Base-by-base conservation (phyloP, 37 sponge, comb jelly and placozoan genomes). In the Dysidea cf. avara region DNA sequence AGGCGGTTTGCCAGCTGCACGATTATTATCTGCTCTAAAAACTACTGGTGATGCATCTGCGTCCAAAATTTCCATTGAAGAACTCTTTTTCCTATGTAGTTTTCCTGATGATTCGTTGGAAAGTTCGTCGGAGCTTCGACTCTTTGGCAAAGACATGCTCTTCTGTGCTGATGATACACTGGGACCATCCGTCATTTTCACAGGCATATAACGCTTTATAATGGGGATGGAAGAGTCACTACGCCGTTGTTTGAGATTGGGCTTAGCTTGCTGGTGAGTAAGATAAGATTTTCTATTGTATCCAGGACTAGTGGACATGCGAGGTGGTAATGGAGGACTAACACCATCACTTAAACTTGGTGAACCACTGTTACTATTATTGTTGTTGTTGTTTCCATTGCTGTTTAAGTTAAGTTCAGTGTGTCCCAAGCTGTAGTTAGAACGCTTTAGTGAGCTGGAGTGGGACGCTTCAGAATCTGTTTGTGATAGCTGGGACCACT, bases 1-100 rank as follows among this genome's bases (percentile, higher is more conserved):
- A 0, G 83, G 83, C 25, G 83, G 83, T 39, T 82, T 82, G 20
- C 74, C 57, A 0, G 58, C 31, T 6, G 14, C 31, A 18, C 20
- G 20, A 49, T 68, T 68, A 13, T 29, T 36, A 17, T 33, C 28
- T 28, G 35, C 28, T 11, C 68, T 11, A 39, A 39, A 33, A 5
- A 49, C 68, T 7, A 59, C 37, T 16, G 83, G 68, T 39, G 18
- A 32, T 82, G 76, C 52, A 49, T 47, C 1, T 18, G 12, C 39
- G 25, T 74, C 48, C 58, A 66, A 29, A 26, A 57, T 25, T 55
- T 2, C 28, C 4, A 28, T 21, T 46, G 26, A 37, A 22, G 53
- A 7, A 7, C 53, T 63, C 63, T 14, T 60, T 13, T n/a, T 16
- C 25, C 39, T 12, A 12, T 51, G 36, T 21, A 21, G 25, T 2